Percentiles rank a stretch among this genome's conserved stretches.
Conservation (phyloP, 2,797 vertebrate species). For the Lutra lutra region DNA sequence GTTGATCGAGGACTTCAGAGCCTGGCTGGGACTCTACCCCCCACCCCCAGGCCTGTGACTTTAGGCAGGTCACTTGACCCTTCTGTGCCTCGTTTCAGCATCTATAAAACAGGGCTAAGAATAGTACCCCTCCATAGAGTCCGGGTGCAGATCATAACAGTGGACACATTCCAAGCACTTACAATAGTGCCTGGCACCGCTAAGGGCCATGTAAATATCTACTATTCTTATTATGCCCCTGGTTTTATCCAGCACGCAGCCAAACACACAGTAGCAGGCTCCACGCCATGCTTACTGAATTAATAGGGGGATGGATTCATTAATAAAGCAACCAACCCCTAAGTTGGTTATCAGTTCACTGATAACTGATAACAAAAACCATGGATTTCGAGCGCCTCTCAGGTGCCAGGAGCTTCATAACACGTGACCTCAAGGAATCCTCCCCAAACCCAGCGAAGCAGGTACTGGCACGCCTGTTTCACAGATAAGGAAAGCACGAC, state of each 20-base stretch:
- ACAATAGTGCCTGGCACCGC: neutral
- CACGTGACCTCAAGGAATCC: neutral
- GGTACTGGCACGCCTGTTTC: fast-evolving
- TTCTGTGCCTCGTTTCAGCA: neutral
- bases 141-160: neutral
- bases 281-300: neutral
- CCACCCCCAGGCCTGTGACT: neutral
- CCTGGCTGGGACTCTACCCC: neutral
- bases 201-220: neutral
- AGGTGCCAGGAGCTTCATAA: neutral
- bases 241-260: neutral
- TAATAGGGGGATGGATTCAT: neutral
- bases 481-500: neutral
- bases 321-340: neutral
- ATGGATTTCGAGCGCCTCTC: neutral
- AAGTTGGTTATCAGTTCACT: neutral
- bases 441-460: neutral
- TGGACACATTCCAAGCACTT: neutral
- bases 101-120: neutral
- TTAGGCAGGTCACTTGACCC: neutral
- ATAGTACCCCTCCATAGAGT: neutral
- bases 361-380: neutral
- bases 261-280: neutral
- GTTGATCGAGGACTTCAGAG: too few species aligned
- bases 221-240: neutral